Evolutionary conservation across 1,140 invertebrate genomes (phyloP), one percentile per base, ranked within the genome.

Genomic region (Aphidius ervi): DNA sequence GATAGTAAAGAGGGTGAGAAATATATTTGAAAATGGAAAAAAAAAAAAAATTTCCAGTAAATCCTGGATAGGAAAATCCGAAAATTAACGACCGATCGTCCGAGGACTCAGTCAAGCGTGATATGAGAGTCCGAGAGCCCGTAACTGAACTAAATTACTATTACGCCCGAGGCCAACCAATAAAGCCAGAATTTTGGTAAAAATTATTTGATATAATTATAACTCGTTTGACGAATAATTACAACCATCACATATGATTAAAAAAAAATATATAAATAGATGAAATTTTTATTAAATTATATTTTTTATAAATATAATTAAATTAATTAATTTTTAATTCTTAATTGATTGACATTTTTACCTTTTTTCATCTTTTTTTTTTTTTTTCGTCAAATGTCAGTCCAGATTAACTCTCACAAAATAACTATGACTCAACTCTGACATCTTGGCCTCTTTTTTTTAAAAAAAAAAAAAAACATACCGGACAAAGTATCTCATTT

Each of bases 11-110:
- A 39, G 10, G 52, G 16, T 37, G 16, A 16, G 16, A 16, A 16
- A 16, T 16, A 16, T 16, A 16, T 43, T 1, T 43, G 6, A 47
- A 2, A n/a, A 37, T 5, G 46, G 10, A 23, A 45, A 5, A 40
- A 7, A 37, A 20, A 10, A 7, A 60, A 65, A 65, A 66, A 63
- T 64, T 57, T 54, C 4, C 23, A 57, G 53, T 62, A 58, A 66
- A 69, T 68, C 59, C 67, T 23, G n/a, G 46, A 48, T 43, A 62
- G 67, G 67, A 68, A 69, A 71, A 70, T 59, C 56, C 62, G 59
- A 20, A 52, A 64, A 69, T 66, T 70, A 69, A 69, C 66, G 61
- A 60, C 62, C 66, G 66, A 69, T 70, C 66, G 64, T 58, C 47
- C 41, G 56, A 62, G 52, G 43, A 58, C 16, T 47, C 57, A 47